Conservation (phyloP, 2,888 invertebrate species). For the Drosophila aldrichi region DNA sequence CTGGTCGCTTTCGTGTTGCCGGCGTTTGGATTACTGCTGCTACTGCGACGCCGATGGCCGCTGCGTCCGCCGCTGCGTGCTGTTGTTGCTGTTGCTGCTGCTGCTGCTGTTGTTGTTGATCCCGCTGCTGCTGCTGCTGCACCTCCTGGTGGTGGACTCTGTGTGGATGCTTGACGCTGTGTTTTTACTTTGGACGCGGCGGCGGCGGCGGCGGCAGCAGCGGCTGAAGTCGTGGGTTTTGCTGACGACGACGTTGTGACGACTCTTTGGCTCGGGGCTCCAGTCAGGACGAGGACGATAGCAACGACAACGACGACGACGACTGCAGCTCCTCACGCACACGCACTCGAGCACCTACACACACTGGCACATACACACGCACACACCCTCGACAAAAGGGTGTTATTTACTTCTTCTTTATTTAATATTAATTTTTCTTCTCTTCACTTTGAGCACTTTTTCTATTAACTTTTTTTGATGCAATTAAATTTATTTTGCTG, state of each 20-base stretch:
- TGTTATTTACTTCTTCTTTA: constrained; percentile 19
- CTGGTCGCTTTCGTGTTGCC: constrained; percentile 80
- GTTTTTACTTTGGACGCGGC: constrained; percentile 36
- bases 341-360: constrained; percentile 36
- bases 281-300: constrained; percentile 9
- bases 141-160: constrained; percentile 59
- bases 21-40: constrained; percentile 80
- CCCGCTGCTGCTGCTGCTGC: constrained; percentile 18
- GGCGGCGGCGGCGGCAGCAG: constrained; percentile 74
- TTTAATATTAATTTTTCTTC: constrained; percentile 14
- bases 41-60: constrained; percentile 78
- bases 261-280: constrained; percentile 47
- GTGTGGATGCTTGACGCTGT: constrained; percentile 55
- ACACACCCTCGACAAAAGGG: constrained; percentile 12
- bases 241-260: constrained; percentile 78
- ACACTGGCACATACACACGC: constrained; percentile 34
- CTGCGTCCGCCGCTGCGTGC: constrained; percentile 71
- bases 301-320: background rate
- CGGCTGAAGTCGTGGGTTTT: constrained; percentile 77
- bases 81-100: constrained; percentile 27
- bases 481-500: constrained; percentile 14
- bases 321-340: constrained; percentile 18
- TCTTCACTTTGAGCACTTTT: constrained; percentile 48
- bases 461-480: constrained; percentile 22
- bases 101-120: constrained; percentile 19